phyloP scores from a whole-genome alignment of 2,888 invertebrate species.

The Eugnorisma glareosa region DNA sequence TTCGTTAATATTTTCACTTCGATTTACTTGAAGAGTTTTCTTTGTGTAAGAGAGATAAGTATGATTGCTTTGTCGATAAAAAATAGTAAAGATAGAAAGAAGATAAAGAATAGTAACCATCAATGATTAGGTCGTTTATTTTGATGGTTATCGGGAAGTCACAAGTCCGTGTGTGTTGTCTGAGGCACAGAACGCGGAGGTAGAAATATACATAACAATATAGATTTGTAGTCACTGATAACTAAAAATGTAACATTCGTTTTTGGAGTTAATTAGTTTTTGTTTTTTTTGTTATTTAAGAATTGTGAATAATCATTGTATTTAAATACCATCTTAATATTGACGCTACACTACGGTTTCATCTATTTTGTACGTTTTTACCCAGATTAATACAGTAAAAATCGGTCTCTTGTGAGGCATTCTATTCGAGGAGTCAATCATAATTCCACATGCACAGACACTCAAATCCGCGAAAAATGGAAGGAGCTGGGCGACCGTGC shows the following conservation, averaged over 20 bases:
- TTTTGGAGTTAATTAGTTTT: neutral
- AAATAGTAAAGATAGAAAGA: too few relatives aligned
- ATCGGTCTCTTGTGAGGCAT: neutral
- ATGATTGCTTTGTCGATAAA: neutral
- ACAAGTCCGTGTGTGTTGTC: conserved; percentile 24
- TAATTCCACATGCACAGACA: neutral
- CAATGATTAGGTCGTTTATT: conserved; percentile 12
- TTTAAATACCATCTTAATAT: neutral
- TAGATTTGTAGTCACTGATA: neutral
- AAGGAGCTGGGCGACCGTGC: neutral
- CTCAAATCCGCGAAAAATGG: neutral
- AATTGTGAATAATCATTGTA: neutral
- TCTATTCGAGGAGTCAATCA: neutral
- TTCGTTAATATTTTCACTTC: conserved; percentile 19
- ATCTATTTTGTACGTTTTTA: neutral
- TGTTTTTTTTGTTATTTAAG: neutral
- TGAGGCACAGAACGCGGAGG: neutral
- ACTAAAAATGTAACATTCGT: neutral
- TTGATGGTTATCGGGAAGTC: conserved; percentile 1
- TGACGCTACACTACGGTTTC: neutral
- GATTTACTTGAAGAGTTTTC: conserved; percentile 5
- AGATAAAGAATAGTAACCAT: neutral
- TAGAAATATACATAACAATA: neutral
- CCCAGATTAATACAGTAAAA: neutral
- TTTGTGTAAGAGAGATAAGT: neutral